A percentile compares a stretch with the other conserved stretches of the same genome.
phyloP scores from a whole-genome alignment of 2,113 vertebrate genomes.

The Crotalus tigris region DNA sequence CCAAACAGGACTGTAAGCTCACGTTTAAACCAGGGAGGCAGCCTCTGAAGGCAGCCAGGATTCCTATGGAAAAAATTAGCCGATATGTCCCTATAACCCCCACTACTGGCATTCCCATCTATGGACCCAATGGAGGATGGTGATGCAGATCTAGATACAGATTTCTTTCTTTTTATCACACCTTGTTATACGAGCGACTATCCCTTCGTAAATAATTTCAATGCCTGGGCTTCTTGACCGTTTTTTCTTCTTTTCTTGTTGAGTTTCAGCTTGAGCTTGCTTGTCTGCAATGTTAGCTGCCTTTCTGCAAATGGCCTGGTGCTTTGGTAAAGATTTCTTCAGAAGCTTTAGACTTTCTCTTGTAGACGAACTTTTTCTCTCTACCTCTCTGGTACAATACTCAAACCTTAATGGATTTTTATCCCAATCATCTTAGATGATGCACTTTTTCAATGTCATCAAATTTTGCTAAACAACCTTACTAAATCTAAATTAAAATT shows the following conservation, averaged over 20 bases:
- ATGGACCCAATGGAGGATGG: too few species aligned
- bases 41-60: conserved; percentile 88
- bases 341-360: background rate
- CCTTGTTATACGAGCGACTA: background rate
- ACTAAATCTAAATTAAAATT: background rate
- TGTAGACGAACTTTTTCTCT: background rate
- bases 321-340: background rate
- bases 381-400: background rate
- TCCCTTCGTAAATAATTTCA: background rate
- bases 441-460: background rate
- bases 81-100: conserved; percentile 84
- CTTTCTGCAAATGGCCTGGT: background rate
- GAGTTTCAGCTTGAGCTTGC: background rate
- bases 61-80: conserved; percentile 89
- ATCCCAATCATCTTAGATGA: background rate
- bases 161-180: background rate
- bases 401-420: background rate
- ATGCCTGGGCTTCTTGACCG: background rate
- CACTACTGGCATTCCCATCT: conserved; percentile 26
- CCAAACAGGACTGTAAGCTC: conserved; percentile 88
- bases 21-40: conserved; percentile 88
- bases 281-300: background rate
- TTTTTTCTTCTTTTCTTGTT: too few species aligned
- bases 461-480: background rate
- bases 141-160: background rate